Conservation (phyloP, 2,113 vertebrate genomes). For the Oxyruncus cristatus region DNA sequence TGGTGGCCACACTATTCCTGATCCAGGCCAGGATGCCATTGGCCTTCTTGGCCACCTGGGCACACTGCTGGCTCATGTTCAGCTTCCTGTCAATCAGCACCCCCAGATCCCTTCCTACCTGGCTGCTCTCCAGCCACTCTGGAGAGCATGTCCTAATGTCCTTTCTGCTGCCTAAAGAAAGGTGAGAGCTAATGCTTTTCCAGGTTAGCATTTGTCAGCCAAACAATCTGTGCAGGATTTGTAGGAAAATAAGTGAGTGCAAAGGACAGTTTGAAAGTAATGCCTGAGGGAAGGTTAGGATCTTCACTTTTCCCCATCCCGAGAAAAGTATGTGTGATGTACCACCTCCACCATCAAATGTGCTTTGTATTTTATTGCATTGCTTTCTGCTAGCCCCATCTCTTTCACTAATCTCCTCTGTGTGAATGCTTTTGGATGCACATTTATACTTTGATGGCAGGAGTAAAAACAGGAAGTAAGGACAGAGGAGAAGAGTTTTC, state of each 20-base stretch:
- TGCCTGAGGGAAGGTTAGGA: neutral
- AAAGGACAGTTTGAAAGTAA: neutral
- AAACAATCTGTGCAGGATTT: neutral
- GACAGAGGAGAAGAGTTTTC: neutral
- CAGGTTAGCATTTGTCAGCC: neutral
- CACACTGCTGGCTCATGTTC: no score
- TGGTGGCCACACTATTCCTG: no score
- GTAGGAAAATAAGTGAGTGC: neutral
- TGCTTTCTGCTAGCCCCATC: neutral
- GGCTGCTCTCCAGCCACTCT: no score
- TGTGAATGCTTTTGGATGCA: neutral
- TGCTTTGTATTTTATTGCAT: neutral
- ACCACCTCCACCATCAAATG: neutral
- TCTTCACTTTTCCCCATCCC: neutral
- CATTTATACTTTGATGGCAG: neutral
- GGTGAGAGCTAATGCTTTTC: neutral
- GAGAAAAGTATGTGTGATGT: neutral
- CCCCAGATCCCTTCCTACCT: no score
- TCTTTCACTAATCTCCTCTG: neutral
- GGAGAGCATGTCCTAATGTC: no score
- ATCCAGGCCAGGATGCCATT: no score
- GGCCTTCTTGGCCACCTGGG: no score
- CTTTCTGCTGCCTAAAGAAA: neutral
- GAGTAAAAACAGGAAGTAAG: neutral
- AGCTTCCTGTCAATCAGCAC: no score